Percentiles rank a stretch among this genome's conserved stretches.
These are phyloP conservation scores for Urocitellus parryii DNA, from an alignment of 2,113 vertebrate species.

Conservation along the genomic window DNA sequence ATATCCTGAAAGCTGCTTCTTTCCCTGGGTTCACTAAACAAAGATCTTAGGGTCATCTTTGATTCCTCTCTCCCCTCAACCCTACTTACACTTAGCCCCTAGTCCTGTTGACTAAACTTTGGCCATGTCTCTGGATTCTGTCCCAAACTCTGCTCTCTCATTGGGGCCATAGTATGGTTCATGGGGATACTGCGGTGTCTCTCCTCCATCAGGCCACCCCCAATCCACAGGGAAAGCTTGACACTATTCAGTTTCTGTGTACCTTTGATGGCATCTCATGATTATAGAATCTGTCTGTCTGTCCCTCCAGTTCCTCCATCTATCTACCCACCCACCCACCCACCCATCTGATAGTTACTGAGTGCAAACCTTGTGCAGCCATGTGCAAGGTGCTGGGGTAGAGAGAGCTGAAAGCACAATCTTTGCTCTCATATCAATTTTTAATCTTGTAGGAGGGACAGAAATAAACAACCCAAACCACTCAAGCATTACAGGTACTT, in stretches of 20 bases:
- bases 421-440: constrained; percentile 49
- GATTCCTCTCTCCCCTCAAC: background rate
- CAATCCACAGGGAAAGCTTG: background rate
- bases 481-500: constrained; percentile 52
- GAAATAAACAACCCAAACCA: constrained; percentile 39
- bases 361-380: background rate
- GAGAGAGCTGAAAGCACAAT: constrained; percentile 21
- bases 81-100: background rate
- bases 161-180: background rate
- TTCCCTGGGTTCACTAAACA: background rate
- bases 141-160: background rate
- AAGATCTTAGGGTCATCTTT: constrained; percentile 13
- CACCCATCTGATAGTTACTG: background rate
- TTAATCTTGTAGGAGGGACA: constrained; percentile 34
- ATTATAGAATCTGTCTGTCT: background rate
- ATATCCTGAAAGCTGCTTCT: background rate
- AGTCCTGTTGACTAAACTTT: constrained; percentile 49
- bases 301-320: no score
- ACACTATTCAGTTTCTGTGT: background rate
- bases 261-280: background rate
- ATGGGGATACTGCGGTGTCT: background rate
- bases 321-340: background rate
- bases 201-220: background rate
- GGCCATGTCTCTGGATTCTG: constrained; percentile 58
- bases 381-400: background rate